Conservation (phyloP, 2,113 vertebrate genomes). For the Hemichromis elongatus region DNA sequence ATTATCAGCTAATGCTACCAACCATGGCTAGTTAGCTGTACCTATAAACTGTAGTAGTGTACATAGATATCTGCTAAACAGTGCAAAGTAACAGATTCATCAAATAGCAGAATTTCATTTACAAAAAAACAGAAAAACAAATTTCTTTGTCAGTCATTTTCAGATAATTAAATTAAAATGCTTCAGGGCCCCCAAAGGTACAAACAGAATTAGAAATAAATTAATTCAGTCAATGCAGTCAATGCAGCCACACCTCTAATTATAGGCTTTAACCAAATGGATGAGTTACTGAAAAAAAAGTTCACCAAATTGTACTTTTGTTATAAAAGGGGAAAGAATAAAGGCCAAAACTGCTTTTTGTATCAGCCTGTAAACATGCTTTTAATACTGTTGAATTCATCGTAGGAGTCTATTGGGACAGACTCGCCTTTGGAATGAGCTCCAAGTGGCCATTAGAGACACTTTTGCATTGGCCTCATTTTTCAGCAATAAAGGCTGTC, state of each 20-base stretch:
- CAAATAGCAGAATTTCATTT: neutral
- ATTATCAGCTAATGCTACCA: neutral
- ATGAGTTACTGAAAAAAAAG: neutral
- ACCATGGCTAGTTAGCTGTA: neutral
- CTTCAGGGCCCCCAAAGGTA: neutral
- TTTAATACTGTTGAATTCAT: neutral
- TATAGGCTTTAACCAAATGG: neutral
- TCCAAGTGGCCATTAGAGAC: neutral
- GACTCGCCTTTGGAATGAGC: neutral
- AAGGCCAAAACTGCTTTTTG: neutral
- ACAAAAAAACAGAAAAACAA: neutral
- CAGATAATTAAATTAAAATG: neutral
- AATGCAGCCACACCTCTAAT: neutral
- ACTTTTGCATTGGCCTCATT: neutral
- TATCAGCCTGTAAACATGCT: neutral
- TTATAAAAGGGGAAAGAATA: neutral
- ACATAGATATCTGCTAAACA: neutral
- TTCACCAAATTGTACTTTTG: neutral
- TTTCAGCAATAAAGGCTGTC: neutral
- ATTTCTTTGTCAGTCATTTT: neutral
- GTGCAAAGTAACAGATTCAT: neutral
- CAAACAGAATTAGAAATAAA: neutral
- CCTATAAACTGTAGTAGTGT: neutral
- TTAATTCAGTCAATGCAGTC: neutral
- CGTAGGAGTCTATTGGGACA: neutral